A percentile compares a stretch with the other conserved stretches of the same genome.
These are phyloP conservation scores for Percopsis omiscomaycus DNA, from an alignment of 2,797 vertebrate species.

Conservation along the genomic window DNA sequence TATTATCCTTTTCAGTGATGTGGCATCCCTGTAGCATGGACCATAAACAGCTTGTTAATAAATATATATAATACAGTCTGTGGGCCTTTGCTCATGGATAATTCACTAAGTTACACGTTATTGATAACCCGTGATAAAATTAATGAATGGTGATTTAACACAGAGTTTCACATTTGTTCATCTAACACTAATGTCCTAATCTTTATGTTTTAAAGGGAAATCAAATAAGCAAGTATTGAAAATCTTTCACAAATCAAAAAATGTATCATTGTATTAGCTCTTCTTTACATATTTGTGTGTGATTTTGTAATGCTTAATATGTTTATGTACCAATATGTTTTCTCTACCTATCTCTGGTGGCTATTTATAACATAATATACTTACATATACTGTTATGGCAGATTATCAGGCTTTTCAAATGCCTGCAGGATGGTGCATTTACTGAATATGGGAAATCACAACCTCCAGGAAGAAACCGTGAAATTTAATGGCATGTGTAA, in stretches of 20 bases:
- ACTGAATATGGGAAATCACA: not conserved
- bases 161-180: not conserved
- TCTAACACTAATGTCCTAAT: not conserved
- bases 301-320: no score
- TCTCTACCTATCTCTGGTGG: no score
- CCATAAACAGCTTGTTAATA: not conserved
- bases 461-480: not conserved
- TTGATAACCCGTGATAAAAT: not conserved
- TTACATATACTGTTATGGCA: no score
- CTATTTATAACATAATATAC: no score
- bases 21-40: not conserved
- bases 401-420: no score
- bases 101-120: not conserved
- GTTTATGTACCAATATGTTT: no score
- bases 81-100: not conserved
- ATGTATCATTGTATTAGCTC: no score
- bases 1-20: no score
- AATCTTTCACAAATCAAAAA: not conserved
- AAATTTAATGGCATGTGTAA: no score
- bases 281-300: no score
- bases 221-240: not conserved
- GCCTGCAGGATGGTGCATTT: not conserved
- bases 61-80: not conserved
- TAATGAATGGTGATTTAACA: not conserved
- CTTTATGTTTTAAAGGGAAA: not conserved